Evolutionary conservation across 1,140 invertebrate genomes (phyloP).

Genomic region (Camponotus floridanus): DNA sequence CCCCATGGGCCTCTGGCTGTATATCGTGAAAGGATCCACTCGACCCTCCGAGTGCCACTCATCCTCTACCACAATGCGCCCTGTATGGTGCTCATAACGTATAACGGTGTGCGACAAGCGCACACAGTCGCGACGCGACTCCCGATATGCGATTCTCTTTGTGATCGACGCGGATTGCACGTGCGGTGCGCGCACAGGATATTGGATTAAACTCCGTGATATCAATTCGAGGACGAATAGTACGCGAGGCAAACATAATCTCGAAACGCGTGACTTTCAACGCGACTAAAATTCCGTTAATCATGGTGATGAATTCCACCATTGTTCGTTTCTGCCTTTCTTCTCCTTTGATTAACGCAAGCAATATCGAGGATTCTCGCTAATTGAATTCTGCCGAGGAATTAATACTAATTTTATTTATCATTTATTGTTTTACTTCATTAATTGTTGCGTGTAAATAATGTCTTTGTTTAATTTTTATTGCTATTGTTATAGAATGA

Average conservation of each 20-base stretch:
- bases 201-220: conserved; percentile 44
- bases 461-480: conserved; percentile 4
- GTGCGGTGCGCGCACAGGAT: conserved; percentile 12
- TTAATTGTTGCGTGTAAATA: not conserved
- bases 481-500: not conserved
- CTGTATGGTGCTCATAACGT: conserved; percentile 25
- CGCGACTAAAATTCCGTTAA: conserved; percentile 11
- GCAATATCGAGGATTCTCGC: not conserved
- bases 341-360: not conserved
- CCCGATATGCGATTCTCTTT: conserved; percentile 52
- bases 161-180: conserved; percentile 25
- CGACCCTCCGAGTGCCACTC: conserved; percentile 75
- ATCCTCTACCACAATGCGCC: conserved; percentile 51
- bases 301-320: conserved; percentile 7
- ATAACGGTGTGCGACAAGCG: conserved; percentile 27
- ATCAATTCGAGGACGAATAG: not conserved
- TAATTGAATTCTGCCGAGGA: not conserved
- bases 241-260: conserved; percentile 13
- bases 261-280: conserved; percentile 24
- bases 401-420: not conserved
- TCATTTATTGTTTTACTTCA: not conserved
- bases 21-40: conserved; percentile 65
- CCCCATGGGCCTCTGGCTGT: conserved; percentile 71
- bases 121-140: conserved; percentile 9
- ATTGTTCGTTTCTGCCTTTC: not conserved